Evolutionary conservation across 2,113 vertebrate genomes (phyloP).

Genomic region (Cettia cetti): DNA sequence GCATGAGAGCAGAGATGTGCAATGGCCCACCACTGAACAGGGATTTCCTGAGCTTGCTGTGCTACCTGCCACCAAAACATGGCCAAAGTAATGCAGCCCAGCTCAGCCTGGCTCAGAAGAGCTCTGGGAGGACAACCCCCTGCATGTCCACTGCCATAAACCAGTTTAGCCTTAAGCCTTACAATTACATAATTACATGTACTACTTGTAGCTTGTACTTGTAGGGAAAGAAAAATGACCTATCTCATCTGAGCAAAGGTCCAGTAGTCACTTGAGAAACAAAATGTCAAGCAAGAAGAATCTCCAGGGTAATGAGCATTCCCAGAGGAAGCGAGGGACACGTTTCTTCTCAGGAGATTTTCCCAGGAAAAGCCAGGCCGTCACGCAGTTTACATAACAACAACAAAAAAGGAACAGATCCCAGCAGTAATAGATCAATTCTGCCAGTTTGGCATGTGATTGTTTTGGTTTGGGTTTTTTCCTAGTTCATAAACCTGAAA

Average conservation of each 20-base stretch:
- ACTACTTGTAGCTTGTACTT: neutral
- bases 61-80: neutral
- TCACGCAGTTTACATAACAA: neutral
- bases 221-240: neutral
- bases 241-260: slow-evolving; percentile 9
- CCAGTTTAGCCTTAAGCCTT: neutral
- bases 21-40: neutral
- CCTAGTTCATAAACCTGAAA: neutral
- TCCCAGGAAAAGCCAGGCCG: slow-evolving; percentile 55
- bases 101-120: neutral
- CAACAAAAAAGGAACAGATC: neutral
- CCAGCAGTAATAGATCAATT: slow-evolving; percentile 38
- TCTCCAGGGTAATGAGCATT: slow-evolving; percentile 57
- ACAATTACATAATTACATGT: neutral
- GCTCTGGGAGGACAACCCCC: neutral
- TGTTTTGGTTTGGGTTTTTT: neutral
- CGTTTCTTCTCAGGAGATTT: slow-evolving; percentile 62
- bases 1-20: neutral
- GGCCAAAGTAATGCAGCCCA: neutral
- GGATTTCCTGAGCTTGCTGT: neutral
- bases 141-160: neutral
- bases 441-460: neutral
- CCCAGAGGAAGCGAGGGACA: slow-evolving; percentile 68
- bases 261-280: slow-evolving; percentile 42
- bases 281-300: slow-evolving; percentile 56